Conservation (phyloP, 2,888 invertebrate species). For the Xanthostigma xanthostigma region DNA sequence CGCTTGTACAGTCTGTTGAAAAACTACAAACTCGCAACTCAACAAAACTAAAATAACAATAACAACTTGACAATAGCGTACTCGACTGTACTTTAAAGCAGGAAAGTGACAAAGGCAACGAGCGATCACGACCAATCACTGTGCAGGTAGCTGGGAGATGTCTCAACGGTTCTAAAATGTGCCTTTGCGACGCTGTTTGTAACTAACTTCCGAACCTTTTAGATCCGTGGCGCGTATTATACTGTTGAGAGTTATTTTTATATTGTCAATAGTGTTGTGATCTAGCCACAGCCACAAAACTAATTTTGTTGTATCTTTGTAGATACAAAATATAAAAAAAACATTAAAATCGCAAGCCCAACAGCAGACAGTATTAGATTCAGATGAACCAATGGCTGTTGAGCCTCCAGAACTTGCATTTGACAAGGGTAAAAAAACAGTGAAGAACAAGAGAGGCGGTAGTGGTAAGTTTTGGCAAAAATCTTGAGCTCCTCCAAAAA, state of each 20-base stretch:
- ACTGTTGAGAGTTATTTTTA: not conserved
- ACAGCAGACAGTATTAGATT: slow-evolving; percentile 43
- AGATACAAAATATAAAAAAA: slow-evolving; percentile 81
- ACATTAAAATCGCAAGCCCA: slow-evolving; percentile 63
- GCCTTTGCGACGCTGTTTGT: too few species aligned
- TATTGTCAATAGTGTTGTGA: not conserved
- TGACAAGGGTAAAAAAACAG: slow-evolving; percentile 35
- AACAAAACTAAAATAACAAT: too few species aligned
- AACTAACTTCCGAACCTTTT: too few species aligned
- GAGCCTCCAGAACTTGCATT: slow-evolving; percentile 49
- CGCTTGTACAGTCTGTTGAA: too few species aligned
- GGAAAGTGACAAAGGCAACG: too few species aligned
- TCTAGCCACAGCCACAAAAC: not conserved
- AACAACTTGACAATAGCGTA: too few species aligned
- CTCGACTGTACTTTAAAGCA: too few species aligned
- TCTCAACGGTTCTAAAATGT: too few species aligned
- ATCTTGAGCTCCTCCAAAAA: slow-evolving; percentile 16
- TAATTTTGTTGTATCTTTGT: slow-evolving; percentile 17
- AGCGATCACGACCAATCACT: too few species aligned
- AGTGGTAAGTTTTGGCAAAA: slow-evolving; percentile 57
- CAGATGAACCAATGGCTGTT: slow-evolving; percentile 72
- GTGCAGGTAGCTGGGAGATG: too few species aligned
- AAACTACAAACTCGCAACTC: too few species aligned
- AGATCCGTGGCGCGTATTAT: too few species aligned
- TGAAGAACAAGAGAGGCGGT: slow-evolving; percentile 52